Evolutionary conservation across 2,113 vertebrate genomes (phyloP), one percentile per base, ranked within the genome.

Genomic region (Varanus komodoensis): DNA sequence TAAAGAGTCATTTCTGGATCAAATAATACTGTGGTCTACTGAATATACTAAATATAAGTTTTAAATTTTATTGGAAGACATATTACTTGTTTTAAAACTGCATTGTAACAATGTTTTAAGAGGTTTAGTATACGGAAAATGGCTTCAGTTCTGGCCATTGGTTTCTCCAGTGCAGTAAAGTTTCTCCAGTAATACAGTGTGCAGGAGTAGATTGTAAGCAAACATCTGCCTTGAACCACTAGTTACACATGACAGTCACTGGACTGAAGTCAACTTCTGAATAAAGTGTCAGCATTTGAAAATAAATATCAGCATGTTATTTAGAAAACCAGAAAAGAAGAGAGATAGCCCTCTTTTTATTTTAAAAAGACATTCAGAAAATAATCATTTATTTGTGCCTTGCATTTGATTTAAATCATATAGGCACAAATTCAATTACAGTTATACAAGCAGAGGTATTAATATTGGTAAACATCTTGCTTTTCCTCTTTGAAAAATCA

Each of bases 401-500:
- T 88, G 52, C 34, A 68, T 4, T 1, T 14, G 14, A 75, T 91
- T n/a, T 82, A 89, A 95, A 89, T 61, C 92, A 77, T 64, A 88
- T 84, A 92, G 27, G 2, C 67, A 92, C 71, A 88, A 92, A 54
- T 64, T 93, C 93, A 94, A 82, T 85, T 71, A 90, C 77, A 90
- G 0, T 75, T 94, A 77, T 73, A 92, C 84, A 91, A 89, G 85
- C 84, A 82, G 86, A 95, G 74, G 93, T 94, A 92, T 95, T 97
- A 96, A 96, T 93, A 93, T 93, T 89, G 68, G 93, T 83, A 89
- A 95, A 96, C 93, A 97, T 96, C 92, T 92, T 84, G 86, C 80
- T 93, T 92, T 96, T 87, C 32, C 91, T 95, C 75, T 91, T 94
- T 94, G 91, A 95, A 87, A 93, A 89, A 93, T 94, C 94, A 93